Percentiles rank a stretch among this genome's conserved stretches.
Evolutionary conservation across 2,113 vertebrate species (phyloP).

Genomic region (Mastomys natalensis): DNA sequence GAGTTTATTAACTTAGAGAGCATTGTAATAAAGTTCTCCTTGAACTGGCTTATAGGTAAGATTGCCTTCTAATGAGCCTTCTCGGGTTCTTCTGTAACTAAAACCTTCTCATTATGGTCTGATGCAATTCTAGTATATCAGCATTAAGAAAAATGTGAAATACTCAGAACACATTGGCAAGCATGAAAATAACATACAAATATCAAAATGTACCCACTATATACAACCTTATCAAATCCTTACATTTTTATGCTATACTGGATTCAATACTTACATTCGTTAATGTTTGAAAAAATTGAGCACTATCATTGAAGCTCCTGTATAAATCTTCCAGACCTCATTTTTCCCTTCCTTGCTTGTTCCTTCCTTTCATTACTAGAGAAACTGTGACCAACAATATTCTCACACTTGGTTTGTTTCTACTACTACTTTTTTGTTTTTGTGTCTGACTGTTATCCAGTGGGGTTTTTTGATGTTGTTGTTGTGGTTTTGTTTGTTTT

Average conservation of each 20-base stretch:
- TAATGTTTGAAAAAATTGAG: constrained; percentile 29
- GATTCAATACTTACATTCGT: neutral
- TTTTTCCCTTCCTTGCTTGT: neutral
- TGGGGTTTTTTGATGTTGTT: neutral
- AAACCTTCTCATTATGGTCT: neutral
- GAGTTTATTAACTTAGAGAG: constrained; percentile 23
- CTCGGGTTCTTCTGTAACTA: constrained; percentile 21
- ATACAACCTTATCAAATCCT: neutral
- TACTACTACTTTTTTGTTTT: neutral
- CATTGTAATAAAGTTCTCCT: constrained; percentile 38
- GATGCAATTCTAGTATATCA: constrained; percentile 18
- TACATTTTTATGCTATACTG: constrained; percentile 27
- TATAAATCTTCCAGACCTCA: neutral
- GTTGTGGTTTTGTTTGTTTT: neutral
- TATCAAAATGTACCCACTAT: neutral
- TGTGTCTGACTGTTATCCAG: neutral
- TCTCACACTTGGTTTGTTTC: neutral
- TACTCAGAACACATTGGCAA: constrained; percentile 33
- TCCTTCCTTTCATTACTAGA: neutral
- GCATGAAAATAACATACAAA: neutral
- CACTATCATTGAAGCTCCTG: neutral
- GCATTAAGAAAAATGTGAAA: constrained; percentile 10
- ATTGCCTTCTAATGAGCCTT: constrained; percentile 41
- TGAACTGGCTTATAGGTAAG: constrained; percentile 18
- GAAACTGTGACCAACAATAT: neutral